These are phyloP conservation scores for Sceloporus undulatus DNA, from an alignment of 2,113 vertebrate genomes.

Conservation along the genomic window DNA sequence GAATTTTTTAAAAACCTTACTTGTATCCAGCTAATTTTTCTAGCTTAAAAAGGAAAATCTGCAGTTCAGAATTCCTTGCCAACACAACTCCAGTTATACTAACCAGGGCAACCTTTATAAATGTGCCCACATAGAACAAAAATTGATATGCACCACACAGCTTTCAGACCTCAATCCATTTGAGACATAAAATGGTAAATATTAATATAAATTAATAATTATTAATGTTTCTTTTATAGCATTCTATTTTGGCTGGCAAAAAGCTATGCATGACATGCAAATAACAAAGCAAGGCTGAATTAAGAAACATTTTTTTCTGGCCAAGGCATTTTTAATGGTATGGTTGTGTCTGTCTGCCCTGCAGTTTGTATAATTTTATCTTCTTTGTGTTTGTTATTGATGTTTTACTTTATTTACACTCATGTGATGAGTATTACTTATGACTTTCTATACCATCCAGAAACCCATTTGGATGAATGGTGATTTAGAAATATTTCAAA, in stretches of 20 bases:
- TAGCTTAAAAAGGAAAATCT: not conserved
- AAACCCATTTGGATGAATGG: not conserved
- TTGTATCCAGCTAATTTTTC: not conserved
- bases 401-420: not conserved
- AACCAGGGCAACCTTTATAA: not conserved
- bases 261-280: not conserved
- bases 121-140: not conserved
- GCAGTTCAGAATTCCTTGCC: not conserved
- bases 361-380: not conserved
- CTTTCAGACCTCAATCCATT: not conserved
- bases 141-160: not conserved
- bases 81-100: not conserved
- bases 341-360: not conserved
- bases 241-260: not conserved
- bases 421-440: not conserved
- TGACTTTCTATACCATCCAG: not conserved
- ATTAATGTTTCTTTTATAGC: not conserved
- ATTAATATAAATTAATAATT: not conserved
- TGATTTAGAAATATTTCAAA: not conserved
- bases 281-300: not conserved
- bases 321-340: not conserved
- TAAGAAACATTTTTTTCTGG: not conserved
- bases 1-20: not conserved
- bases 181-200: slow-evolving; percentile 3
- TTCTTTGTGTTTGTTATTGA: not conserved